These are phyloP conservation scores for Merluccius polli DNA, from an alignment of 2,797 vertebrate species.

Conservation along the genomic window DNA sequence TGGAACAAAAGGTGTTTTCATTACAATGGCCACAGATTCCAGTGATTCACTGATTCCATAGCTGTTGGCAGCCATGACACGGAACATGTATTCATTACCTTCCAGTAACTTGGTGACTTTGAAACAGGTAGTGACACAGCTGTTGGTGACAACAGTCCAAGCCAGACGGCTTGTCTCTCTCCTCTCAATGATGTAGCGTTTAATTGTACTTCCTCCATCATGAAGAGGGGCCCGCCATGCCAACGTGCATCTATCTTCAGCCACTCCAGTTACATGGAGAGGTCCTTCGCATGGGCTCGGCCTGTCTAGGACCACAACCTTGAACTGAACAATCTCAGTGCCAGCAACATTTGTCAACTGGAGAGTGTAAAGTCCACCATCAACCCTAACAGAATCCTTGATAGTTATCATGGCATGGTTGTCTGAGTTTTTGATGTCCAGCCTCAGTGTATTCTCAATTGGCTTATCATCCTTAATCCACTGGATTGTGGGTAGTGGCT, in stretches of 20 bases:
- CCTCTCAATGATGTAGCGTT: conserved; percentile 92
- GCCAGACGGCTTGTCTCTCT: conserved; percentile 95
- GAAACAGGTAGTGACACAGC: conserved; percentile 80
- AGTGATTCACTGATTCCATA: conserved; percentile 87
- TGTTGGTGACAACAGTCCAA: conserved; percentile 89
- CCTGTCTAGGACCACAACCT: conserved; percentile 89
- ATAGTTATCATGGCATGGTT: conserved; percentile 85
- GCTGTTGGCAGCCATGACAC: conserved; percentile 93
- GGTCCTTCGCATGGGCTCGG: conserved; percentile 88
- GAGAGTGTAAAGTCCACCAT: conserved; percentile 88
- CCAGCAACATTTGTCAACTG: conserved; percentile 89
- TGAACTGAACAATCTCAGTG: conserved; percentile 85
- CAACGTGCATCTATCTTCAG: conserved; percentile 88
- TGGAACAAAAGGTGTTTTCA: conserved; percentile 90
- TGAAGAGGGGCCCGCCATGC: conserved; percentile 88
- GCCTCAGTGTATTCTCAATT: conserved; percentile 87
- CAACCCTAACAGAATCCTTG: conserved; percentile 89
- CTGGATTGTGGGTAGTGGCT: conserved; percentile 86
- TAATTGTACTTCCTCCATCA: conserved; percentile 91
- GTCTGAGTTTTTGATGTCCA: conserved; percentile 90
- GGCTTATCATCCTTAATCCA: conserved; percentile 93
- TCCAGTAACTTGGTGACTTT: conserved; percentile 95
- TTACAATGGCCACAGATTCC: conserved; percentile 80
- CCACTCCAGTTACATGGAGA: conserved; percentile 86
- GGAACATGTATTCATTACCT: conserved; percentile 96